Percentiles rank a stretch among this genome's conserved stretches.
These are phyloP conservation scores for Nemoura dubitans DNA, from an alignment of 2,888 invertebrate species.

Conservation along the genomic window DNA sequence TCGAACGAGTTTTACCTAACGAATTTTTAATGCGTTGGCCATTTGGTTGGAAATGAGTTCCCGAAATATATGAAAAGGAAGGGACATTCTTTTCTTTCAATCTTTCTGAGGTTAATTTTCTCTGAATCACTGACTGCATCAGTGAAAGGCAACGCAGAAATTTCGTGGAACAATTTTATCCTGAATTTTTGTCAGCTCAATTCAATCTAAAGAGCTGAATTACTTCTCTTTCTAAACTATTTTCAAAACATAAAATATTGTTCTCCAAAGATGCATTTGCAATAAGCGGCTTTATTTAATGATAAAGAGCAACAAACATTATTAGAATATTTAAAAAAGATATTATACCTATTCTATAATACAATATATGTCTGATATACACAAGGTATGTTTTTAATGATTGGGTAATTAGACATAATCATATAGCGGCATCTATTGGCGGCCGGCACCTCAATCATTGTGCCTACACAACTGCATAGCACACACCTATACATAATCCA, in stretches of 20 bases:
- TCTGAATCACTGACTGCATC: no score
- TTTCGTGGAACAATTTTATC: no score
- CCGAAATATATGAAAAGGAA: no score
- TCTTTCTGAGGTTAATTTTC: no score
- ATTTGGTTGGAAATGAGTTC: no score
- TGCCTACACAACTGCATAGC: slow-evolving; percentile 28
- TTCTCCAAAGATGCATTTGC: neutral
- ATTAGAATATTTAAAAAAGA: slow-evolving; percentile 39
- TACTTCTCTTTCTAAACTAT: slow-evolving; percentile 8
- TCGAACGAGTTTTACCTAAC: no score
- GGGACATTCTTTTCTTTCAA: no score
- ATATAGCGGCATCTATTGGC: slow-evolving; percentile 47
- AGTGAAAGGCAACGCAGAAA: no score
- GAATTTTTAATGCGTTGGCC: no score
- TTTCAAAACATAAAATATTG: neutral
- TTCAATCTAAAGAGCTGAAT: no score
- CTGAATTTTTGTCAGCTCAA: no score
- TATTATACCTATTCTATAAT: slow-evolving; percentile 42
- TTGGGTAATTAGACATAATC: slow-evolving; percentile 50
- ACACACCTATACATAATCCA: slow-evolving; percentile 41
- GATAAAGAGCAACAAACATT: slow-evolving; percentile 40
- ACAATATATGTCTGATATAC: slow-evolving; percentile 41
- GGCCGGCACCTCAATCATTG: slow-evolving; percentile 45
- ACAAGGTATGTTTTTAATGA: slow-evolving; percentile 49
- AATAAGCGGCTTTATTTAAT: slow-evolving; percentile 38